Conservation (phyloP, 2,888 invertebrate species). For the Saturnia japonica region DNA sequence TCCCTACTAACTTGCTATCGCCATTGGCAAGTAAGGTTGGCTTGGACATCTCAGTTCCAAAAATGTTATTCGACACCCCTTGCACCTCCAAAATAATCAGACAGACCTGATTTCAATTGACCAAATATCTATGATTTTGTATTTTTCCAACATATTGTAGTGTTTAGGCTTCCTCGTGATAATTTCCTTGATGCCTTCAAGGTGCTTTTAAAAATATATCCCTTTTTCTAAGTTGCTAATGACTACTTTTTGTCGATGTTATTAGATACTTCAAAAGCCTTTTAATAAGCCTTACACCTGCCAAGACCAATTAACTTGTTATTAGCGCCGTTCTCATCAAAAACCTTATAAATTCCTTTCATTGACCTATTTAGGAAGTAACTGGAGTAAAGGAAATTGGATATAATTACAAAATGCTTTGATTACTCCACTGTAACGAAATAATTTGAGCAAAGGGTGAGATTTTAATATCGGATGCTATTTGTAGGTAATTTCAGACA, state of each 20-base stretch:
- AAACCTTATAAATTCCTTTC: neutral
- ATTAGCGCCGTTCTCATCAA: neutral
- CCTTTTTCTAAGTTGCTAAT: neutral
- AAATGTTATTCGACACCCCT: too few species aligned
- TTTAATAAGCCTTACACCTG: conserved; percentile 8
- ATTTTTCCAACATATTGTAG: too few species aligned
- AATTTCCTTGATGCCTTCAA: too few species aligned
- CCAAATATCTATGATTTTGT: too few species aligned
- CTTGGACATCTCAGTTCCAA: too few species aligned
- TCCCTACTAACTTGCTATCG: too few species aligned
- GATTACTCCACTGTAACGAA: neutral
- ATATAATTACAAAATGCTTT: conserved; percentile 1
- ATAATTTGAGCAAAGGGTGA: neutral
- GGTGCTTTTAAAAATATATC: neutral
- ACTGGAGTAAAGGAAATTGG: neutral
- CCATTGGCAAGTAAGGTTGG: too few species aligned
- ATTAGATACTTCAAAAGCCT: neutral
- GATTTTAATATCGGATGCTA: neutral
- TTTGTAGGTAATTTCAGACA: too few species aligned
- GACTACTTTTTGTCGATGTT: neutral
- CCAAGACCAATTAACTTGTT: neutral
- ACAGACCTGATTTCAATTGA: too few species aligned
- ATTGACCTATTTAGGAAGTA: neutral
- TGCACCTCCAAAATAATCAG: too few species aligned
- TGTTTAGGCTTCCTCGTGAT: too few species aligned